These are phyloP conservation scores for Neolamprologus kungweensis DNA, from an alignment of 2,113 vertebrate species.

Conservation along the genomic window DNA sequence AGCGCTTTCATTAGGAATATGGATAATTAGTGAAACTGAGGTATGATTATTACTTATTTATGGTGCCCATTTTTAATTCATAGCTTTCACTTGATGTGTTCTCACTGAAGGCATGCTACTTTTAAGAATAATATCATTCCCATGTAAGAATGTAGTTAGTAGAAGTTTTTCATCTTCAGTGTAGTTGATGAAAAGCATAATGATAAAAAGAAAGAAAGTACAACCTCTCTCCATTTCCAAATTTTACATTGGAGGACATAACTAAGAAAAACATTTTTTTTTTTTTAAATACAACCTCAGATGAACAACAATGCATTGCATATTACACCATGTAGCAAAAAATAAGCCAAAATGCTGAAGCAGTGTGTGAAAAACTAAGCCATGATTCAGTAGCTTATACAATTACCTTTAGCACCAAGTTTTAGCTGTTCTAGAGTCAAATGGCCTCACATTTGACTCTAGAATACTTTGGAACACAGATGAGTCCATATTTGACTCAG, in stretches of 20 bases:
- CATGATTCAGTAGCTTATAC: not conserved
- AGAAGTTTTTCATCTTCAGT: not conserved
- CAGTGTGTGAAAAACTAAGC: not conserved
- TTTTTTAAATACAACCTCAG: accelerated
- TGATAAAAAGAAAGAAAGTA: not conserved
- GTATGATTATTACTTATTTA: not conserved
- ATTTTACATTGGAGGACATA: not conserved
- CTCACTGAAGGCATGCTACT: not conserved
- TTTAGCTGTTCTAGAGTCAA: not conserved
- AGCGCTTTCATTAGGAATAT: not conserved
- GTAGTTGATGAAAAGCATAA: not conserved
- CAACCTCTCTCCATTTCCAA: not conserved
- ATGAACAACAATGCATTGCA: not conserved
- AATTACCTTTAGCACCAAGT: not conserved
- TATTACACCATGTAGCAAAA: not conserved
- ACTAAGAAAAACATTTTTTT: not conserved
- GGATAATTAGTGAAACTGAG: not conserved
- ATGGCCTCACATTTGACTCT: not conserved
- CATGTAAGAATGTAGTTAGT: not conserved
- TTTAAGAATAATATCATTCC: not conserved
- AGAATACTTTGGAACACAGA: not conserved
- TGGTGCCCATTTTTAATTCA: not conserved
- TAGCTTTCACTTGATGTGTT: not conserved
- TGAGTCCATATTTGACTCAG: not conserved
- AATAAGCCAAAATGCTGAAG: not conserved